Conservation (phyloP, 2,888 invertebrate genomes). For the Agrochola lychnidis region DNA sequence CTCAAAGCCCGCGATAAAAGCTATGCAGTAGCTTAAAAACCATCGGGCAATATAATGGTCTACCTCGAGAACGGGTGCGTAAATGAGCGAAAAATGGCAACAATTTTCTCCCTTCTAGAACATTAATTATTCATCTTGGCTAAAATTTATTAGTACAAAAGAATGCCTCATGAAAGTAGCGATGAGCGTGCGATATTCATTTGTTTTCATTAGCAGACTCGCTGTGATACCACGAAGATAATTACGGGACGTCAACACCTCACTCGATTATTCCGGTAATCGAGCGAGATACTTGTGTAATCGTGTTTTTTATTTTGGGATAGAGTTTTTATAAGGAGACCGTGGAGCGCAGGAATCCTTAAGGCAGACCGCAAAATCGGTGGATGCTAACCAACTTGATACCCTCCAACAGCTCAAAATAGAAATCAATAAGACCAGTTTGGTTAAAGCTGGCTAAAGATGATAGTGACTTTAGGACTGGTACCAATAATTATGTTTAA, state of each 20-base stretch:
- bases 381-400: not conserved
- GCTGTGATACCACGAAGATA: slow-evolving; percentile 45
- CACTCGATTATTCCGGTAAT: not conserved
- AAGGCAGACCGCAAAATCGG: too few relatives aligned
- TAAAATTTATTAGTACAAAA: slow-evolving; percentile 73
- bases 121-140: slow-evolving; percentile 66
- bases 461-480: too few relatives aligned
- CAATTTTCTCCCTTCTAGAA: slow-evolving; percentile 43
- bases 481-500: too few relatives aligned
- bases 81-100: slow-evolving; percentile 45
- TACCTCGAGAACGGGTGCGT: slow-evolving; percentile 20
- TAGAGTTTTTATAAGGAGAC: too few relatives aligned
- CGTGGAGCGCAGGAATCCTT: not conserved
- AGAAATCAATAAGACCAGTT: not conserved
- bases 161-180: slow-evolving; percentile 70
- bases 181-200: slow-evolving; percentile 74
- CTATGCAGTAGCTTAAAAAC: too few relatives aligned
- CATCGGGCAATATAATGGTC: not conserved
- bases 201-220: slow-evolving; percentile 76
- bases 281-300: not conserved
- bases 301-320: not conserved
- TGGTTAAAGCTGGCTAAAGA: not conserved
- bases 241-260: slow-evolving; percentile 7
- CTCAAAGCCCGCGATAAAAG: too few relatives aligned
- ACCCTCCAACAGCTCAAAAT: not conserved